These are phyloP conservation scores for Microctenopoma stevenorrisi DNA, from an alignment of 2,797 vertebrate species.

Conservation along the genomic window DNA sequence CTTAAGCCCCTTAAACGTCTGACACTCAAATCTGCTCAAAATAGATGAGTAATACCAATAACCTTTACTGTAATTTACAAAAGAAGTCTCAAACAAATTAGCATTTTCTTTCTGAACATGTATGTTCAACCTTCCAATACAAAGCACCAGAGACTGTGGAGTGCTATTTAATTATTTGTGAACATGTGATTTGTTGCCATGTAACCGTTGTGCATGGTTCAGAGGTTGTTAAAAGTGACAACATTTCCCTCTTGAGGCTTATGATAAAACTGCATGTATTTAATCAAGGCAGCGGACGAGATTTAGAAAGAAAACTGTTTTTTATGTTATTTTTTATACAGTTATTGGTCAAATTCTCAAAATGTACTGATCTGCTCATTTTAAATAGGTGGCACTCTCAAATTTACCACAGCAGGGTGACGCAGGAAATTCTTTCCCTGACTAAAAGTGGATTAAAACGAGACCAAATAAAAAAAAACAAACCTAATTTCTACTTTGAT, in stretches of 20 bases:
- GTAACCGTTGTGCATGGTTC: slow-evolving; percentile 1
- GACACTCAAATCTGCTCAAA: background rate
- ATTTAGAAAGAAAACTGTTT: background rate
- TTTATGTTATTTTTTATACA: background rate
- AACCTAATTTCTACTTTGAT: slow-evolving; percentile 1
- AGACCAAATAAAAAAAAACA: background rate
- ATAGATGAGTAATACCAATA: no score
- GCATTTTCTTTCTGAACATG: background rate
- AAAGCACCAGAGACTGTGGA: background rate
- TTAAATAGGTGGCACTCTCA: background rate
- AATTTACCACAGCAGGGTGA: background rate
- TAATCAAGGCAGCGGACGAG: background rate
- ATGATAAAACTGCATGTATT: background rate
- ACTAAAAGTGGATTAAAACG: background rate
- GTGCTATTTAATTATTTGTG: background rate
- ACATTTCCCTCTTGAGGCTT: slow-evolving; percentile 70
- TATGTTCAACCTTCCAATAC: background rate
- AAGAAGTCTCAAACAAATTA: background rate
- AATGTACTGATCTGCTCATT: slow-evolving; percentile 2
- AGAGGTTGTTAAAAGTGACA: slow-evolving; percentile 27
- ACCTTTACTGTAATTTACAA: background rate
- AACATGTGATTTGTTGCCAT: slow-evolving; percentile 28
- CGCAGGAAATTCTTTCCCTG: background rate
- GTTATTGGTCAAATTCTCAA: background rate
- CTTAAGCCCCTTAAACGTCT: background rate